A percentile compares a stretch with the other conserved stretches of the same genome.
These are phyloP conservation scores for Drosophila nannoptera DNA, from an alignment of 1,140 invertebrate genomes.

Conservation along the genomic window DNA sequence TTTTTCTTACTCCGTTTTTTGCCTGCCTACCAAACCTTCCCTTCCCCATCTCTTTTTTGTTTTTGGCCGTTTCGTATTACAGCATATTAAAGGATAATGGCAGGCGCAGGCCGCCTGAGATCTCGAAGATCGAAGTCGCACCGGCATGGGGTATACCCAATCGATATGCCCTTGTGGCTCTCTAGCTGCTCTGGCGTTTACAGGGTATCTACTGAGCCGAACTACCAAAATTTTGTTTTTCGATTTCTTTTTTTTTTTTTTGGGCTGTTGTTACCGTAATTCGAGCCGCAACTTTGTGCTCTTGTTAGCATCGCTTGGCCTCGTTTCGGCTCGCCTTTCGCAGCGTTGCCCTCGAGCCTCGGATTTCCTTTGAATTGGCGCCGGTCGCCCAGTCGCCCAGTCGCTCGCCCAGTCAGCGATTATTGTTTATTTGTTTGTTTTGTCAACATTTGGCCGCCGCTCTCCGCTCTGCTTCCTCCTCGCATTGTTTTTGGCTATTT, in stretches of 20 bases:
- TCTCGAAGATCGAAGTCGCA: neutral
- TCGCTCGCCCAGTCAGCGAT: constrained; percentile 25
- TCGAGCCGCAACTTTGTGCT: constrained; percentile 55
- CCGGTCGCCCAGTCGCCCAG: constrained; percentile 23
- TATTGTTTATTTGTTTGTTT: constrained; percentile 71
- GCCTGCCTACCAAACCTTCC: neutral
- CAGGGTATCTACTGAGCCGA: neutral
- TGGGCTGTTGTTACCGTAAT: constrained; percentile 41
- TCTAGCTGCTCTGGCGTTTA: neutral
- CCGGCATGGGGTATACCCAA: neutral
- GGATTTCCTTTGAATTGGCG: constrained; percentile 50
- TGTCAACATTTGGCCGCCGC: constrained; percentile 65
- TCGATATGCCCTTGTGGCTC: too few relatives aligned
- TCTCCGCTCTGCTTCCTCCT: neutral
- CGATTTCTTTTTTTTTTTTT: constrained; percentile 2
- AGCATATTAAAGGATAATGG: constrained; percentile 66
- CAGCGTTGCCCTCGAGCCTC: constrained; percentile 19
- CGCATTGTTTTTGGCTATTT: constrained; percentile 18
- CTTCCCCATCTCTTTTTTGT: neutral
- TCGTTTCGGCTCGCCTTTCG: constrained; percentile 4
- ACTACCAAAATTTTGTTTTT: neutral
- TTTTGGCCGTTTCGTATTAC: constrained; percentile 25
- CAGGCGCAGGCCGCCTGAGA: constrained; percentile 22
- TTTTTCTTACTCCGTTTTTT: constrained; percentile 12
- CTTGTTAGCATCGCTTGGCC: constrained; percentile 33